Evolutionary conservation across 1,140 invertebrate species (phyloP).

Genomic region (Polyergus mexicanus): DNA sequence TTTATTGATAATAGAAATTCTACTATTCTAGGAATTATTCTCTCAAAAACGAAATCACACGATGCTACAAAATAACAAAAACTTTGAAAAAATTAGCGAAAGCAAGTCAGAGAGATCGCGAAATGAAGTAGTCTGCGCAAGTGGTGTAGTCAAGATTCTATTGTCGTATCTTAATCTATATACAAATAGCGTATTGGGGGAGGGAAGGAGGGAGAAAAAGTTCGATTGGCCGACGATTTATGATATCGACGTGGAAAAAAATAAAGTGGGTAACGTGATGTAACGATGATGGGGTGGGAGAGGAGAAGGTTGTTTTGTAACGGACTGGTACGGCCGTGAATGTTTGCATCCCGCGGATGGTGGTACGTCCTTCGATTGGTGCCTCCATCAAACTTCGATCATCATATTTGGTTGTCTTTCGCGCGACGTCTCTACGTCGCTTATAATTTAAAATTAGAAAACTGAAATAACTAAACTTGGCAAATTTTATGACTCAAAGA

Average conservation of each 20-base stretch:
- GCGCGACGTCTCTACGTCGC: neutral
- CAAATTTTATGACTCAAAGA: neutral
- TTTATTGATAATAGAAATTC: neutral
- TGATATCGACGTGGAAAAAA: constrained; percentile 63
- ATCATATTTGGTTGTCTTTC: constrained; percentile 30
- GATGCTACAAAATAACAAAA: constrained; percentile 15
- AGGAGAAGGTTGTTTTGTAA: constrained; percentile 38
- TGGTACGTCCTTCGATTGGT: constrained; percentile 59
- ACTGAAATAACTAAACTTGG: neutral
- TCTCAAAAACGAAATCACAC: neutral
- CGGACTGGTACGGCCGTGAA: constrained; percentile 66
- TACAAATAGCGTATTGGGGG: neutral
- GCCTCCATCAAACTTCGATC: constrained; percentile 23
- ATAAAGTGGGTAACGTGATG: constrained; percentile 36
- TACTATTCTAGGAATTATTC: constrained; percentile 4
- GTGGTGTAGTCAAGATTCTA: constrained; percentile 2
- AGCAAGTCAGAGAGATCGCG: neutral
- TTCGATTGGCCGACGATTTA: constrained; percentile 73
- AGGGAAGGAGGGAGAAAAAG: neutral
- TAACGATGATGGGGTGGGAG: constrained; percentile 31
- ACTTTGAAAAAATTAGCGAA: neutral
- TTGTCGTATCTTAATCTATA: constrained; percentile 30
- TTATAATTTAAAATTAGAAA: neutral
- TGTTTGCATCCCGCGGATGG: constrained; percentile 42
- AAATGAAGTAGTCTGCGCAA: neutral